Conservation (phyloP, 1,140 invertebrate species). For the Caenorhabditis tropicalis region DNA sequence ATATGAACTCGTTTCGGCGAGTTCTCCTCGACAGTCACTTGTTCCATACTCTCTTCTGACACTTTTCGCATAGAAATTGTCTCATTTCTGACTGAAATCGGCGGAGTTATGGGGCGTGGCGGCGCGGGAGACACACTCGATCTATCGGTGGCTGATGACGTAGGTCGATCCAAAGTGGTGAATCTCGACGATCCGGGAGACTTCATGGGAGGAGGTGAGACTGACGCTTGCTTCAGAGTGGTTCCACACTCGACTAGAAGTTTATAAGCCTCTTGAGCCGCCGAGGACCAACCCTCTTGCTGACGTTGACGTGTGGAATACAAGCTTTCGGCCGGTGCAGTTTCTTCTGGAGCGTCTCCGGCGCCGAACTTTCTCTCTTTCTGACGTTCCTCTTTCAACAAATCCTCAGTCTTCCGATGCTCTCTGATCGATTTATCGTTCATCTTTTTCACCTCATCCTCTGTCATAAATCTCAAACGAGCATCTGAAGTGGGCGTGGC, state of each 20-base stretch:
- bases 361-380: constrained; percentile 48
- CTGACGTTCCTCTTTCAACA: constrained; percentile 53
- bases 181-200: background rate
- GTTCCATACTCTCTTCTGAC: background rate
- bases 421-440: constrained; percentile 53
- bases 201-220: background rate
- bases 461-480: constrained; percentile 54
- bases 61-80: background rate
- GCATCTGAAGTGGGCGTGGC: background rate
- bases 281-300: constrained; percentile 62
- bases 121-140: constrained; percentile 20
- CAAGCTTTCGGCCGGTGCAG: background rate
- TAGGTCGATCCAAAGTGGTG: constrained; percentile 1
- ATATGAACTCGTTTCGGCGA: constrained; percentile 50
- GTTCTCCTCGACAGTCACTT: constrained; percentile 14
- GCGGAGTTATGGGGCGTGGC: background rate
- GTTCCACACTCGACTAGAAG: constrained; percentile 68
- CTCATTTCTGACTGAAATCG: background rate
- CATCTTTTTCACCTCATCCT: constrained; percentile 55
- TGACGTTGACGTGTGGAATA: background rate
- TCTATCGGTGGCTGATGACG: background rate
- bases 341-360: background rate
- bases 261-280: constrained; percentile 71
- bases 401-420: constrained; percentile 62
- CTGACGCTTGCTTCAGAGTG: constrained; percentile 55